These are phyloP conservation scores for Steinernema khuongi DNA, from an alignment of 1,140 invertebrate species.

Conservation along the genomic window DNA sequence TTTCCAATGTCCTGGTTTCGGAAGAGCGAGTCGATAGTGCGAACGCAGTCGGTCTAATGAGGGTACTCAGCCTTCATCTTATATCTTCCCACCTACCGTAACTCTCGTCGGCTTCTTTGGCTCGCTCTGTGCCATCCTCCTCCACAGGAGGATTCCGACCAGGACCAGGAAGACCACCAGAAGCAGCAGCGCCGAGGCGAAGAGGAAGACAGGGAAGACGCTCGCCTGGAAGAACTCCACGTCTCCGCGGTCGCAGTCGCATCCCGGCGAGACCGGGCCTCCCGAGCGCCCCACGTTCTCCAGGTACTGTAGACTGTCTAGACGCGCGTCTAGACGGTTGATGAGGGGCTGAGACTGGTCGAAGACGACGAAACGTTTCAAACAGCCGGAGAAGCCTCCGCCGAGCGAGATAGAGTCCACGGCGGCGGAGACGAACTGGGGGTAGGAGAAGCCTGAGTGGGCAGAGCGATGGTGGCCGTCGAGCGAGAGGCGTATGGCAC, in stretches of 20 bases:
- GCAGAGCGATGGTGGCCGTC: neutral
- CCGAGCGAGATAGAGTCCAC: neutral
- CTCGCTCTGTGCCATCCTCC: neutral
- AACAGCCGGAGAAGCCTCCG: neutral
- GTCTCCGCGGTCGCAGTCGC: neutral
- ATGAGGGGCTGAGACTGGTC: neutral
- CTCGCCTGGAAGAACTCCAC: neutral
- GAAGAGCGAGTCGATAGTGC: conserved; percentile 4
- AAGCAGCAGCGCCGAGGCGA: neutral
- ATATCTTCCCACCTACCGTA: neutral
- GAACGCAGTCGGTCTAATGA: conserved; percentile 1
- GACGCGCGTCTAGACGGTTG: conserved; percentile 8
- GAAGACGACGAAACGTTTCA: conserved; percentile 1
- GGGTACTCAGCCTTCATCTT: neutral
- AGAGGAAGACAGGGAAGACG: neutral
- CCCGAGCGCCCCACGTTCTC: neutral
- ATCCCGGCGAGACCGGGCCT: neutral
- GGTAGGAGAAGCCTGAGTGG: neutral
- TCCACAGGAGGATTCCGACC: neutral
- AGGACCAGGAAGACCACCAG: neutral
- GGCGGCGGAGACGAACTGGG: neutral
- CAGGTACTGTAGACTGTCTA: neutral
- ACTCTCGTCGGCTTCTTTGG: neutral
- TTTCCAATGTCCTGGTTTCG: neutral
- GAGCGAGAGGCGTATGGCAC: neutral